Evolutionary conservation across 2,888 invertebrate species (phyloP).

Genomic region (Zaprionus bogoriensis): DNA sequence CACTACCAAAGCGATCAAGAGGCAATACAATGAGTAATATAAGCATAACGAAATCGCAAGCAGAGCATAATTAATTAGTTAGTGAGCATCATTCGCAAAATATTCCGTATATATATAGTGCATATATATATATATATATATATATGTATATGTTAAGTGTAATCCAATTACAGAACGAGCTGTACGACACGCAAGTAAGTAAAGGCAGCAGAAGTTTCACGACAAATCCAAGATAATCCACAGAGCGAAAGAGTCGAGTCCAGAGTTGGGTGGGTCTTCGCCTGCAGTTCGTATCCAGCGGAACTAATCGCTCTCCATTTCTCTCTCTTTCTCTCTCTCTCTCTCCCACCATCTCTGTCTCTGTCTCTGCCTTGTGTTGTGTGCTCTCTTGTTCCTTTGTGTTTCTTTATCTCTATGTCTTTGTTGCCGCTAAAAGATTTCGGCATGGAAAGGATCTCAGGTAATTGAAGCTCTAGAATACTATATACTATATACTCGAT

Average conservation of each 20-base stretch:
- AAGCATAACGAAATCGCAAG: no score
- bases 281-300: neutral
- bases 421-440: conserved; percentile 72
- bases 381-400: neutral
- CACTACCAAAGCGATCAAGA: neutral
- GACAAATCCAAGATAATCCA: conserved; percentile 41
- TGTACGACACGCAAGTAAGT: conserved; percentile 41
- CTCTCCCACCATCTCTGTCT: neutral
- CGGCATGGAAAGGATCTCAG: conserved; percentile 84
- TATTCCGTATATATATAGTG: conserved; percentile 9
- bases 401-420: no score
- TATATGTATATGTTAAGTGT: conserved; percentile 10
- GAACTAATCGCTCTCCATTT: conserved; percentile 8
- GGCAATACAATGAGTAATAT: neutral
- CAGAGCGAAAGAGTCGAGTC: neutral
- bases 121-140: conserved; percentile 11
- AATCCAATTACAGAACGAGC: neutral
- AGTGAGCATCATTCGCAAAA: conserved; percentile 1
- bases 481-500: no score
- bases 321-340: conserved; percentile 24
- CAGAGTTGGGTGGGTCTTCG: conserved; percentile 2
- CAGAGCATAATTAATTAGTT: no score
- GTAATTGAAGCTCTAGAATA: conserved; percentile 49
- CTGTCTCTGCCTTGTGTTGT: neutral
- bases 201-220: conserved; percentile 60